Base-by-base conservation (phyloP, 2,888 invertebrate species). In the Graphium colonna region DNA sequence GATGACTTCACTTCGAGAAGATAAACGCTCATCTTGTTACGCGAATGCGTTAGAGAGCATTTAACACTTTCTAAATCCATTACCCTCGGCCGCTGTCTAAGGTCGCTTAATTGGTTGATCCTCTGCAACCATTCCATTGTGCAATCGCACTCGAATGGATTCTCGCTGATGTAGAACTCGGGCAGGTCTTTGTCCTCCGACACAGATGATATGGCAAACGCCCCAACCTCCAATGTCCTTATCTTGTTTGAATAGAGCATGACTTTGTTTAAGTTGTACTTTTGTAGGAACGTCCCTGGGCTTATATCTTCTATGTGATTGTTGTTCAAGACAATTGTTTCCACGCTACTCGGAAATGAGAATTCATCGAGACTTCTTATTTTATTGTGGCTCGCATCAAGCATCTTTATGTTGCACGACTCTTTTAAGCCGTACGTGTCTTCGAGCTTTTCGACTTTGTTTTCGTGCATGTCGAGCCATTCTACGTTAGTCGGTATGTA, bases 111-210 rank as follows among this genome's bases (percentile, higher is more conserved):
- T 84, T 94, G 94, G 89, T 95, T 95, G 77, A 95, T 93, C 75
- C 94, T 90, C 68, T 94, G 92, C 67, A 96, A 77, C 96, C 96
- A 97, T 82, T 96, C 96, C 95, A 96, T 95, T 67, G 93, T 93
- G 81, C 96, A 96, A 81, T 96, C 95, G 79, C 96, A 97, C 65
- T 93, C 91, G 76, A 96, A 94, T 56, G 96, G 96, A 90, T 96
- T 96, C 69, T 93, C 93, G 45, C 95, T 94, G 62, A 96, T 92
- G 76, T 93, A 95, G 80, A 96, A 95, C 74, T 94, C 93, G 12
- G 95, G 95, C 64, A 95, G 82, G 71, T 94, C 93, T 78, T 91
- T 92, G 66, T 93, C 92, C 61, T 92, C 91, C 1, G 92, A 89
- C 51, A 94, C 91, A 51, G 92, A 84, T 64, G 92, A 92, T 72